phyloP scores from a whole-genome alignment of 2,113 vertebrate species.

The Syrrhaptes paradoxus region DNA sequence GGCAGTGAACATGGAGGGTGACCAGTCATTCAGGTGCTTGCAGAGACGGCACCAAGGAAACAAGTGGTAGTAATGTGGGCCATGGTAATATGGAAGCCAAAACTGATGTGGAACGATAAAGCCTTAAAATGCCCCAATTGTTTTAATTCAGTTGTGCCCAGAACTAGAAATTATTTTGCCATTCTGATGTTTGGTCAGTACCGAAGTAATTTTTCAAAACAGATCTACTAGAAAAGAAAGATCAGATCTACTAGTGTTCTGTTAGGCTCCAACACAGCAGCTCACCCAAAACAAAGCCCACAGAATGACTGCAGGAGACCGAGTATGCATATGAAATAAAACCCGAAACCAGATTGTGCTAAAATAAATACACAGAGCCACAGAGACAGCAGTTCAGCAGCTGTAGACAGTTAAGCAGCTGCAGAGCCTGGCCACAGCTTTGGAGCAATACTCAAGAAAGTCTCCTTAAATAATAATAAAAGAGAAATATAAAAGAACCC shows the following conservation, averaged over 20 bases:
- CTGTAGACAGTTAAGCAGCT: conserved; percentile 25
- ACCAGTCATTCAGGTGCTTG: neutral
- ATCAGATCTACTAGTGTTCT: neutral
- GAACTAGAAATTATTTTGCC: neutral
- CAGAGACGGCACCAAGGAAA: neutral
- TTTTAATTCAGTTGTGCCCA: neutral
- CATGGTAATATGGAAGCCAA: neutral
- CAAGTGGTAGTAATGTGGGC: fast-evolving
- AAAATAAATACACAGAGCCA: conserved; percentile 8
- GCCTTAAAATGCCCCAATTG: neutral
- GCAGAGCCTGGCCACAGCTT: neutral
- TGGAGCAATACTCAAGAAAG: neutral
- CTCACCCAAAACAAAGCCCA: neutral
- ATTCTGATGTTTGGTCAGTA: neutral
- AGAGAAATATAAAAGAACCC: neutral
- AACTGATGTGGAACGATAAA: neutral
- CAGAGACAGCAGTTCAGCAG: neutral
- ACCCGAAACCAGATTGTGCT: neutral
- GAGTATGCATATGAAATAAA: neutral
- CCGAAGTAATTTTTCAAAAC: neutral
- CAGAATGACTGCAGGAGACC: neutral
- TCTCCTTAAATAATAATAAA: neutral
- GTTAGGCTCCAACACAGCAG: neutral
- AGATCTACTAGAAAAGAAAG: neutral
- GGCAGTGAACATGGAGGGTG: neutral